Conservation (phyloP, 2,797 vertebrate genomes). For the Hypotaenidia okinawae region DNA sequence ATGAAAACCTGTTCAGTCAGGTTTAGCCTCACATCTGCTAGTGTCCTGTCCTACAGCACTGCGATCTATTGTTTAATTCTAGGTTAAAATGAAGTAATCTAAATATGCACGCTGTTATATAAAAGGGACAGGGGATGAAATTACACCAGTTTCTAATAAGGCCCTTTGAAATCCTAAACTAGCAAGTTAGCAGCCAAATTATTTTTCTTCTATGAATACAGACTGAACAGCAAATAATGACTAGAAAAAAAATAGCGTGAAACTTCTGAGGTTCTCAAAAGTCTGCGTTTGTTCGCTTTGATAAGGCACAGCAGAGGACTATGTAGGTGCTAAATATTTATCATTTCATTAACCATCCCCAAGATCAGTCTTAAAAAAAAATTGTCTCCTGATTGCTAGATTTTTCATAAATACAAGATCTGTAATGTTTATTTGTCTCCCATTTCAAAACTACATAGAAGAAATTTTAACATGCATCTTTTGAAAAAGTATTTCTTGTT, state of each 20-base stretch:
- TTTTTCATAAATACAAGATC: neutral
- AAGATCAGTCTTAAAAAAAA: neutral
- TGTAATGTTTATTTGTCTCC: neutral
- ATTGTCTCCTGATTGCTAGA: neutral
- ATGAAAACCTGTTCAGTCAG: slow-evolving; percentile 3
- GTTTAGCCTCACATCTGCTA: slow-evolving; percentile 57
- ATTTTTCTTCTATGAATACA: slow-evolving; percentile 85
- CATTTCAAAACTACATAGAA: neutral
- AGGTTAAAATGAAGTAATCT: slow-evolving; percentile 83
- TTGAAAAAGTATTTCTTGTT: neutral
- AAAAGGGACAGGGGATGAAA: slow-evolving; percentile 85
- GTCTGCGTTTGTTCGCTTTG: neutral
- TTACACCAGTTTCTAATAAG: slow-evolving; percentile 92
- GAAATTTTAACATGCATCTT: neutral
- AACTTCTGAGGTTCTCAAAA: slow-evolving; percentile 5
- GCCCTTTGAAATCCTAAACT: slow-evolving; percentile 88
- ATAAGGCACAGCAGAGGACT: neutral
- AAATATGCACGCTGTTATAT: slow-evolving; percentile 79
- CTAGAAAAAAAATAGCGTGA: slow-evolving; percentile 55
- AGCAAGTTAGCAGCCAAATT: slow-evolving; percentile 84
- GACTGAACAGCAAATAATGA: slow-evolving; percentile 83
- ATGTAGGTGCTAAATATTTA: neutral
- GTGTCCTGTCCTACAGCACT: slow-evolving; percentile 66
- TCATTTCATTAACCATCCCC: neutral
- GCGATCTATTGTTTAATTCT: slow-evolving; percentile 84